phyloP scores from a whole-genome alignment of 2,113 vertebrate genomes.

The Perognathus longimembris region DNA sequence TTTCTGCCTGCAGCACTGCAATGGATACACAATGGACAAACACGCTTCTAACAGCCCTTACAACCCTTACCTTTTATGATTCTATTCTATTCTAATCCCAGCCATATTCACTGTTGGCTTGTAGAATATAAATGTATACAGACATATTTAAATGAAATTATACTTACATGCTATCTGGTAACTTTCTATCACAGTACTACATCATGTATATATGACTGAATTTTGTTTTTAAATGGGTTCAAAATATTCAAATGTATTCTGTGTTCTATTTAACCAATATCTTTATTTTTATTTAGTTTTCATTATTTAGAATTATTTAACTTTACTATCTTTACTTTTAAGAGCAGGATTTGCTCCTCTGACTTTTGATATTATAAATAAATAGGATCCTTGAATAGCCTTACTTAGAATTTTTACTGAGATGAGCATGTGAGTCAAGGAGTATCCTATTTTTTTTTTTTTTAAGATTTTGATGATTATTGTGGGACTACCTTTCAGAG shows the following conservation, averaged over 20 bases:
- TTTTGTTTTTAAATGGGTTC: neutral
- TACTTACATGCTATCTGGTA: neutral
- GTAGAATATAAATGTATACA: neutral
- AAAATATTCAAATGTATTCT: neutral
- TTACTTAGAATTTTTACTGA: neutral
- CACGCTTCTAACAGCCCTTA: neutral
- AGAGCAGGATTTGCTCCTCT: neutral
- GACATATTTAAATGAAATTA: neutral
- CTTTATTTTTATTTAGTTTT: neutral
- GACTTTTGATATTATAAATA: constrained; percentile 5
- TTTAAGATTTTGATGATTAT: neutral
- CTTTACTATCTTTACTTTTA: constrained; percentile 21
- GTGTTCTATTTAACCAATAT: neutral
- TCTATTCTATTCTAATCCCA: neutral
- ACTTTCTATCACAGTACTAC: neutral
- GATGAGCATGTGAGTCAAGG: neutral
- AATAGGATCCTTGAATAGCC: neutral
- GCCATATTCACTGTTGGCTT: neutral
- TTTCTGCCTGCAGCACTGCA: neutral
- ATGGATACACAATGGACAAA: neutral
- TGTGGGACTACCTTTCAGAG: constrained; percentile 17
- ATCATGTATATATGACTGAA: neutral
- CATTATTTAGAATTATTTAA: too few species aligned
- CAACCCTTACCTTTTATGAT: neutral
- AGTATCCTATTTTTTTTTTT: neutral